A percentile compares a stretch with the other conserved stretches of the same genome.
These are phyloP conservation scores for Oligia strigilis DNA, from an alignment of 2,888 invertebrate genomes.

Conservation along the genomic window DNA sequence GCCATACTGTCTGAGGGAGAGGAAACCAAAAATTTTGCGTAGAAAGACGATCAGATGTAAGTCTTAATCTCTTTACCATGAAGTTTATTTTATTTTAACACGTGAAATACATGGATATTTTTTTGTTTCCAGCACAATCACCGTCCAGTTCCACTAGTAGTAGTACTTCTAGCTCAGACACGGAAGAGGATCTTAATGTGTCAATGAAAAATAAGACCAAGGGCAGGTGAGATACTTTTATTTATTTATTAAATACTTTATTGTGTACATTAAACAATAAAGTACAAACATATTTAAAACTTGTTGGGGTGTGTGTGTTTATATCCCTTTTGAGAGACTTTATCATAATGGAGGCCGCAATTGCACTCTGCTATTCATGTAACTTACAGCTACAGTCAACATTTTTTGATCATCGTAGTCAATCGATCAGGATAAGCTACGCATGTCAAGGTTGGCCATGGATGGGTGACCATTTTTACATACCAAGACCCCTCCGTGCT, in stretches of 20 bases:
- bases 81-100: conserved; percentile 16
- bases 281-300: too few species aligned
- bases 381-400: too few species aligned
- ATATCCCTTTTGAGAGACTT: too few species aligned
- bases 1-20: conserved; percentile 87
- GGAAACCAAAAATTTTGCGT: conserved; percentile 88
- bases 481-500: too few species aligned
- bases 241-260: neutral
- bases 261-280: too few species aligned
- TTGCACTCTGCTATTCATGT: too few species aligned
- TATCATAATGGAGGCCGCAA: too few species aligned
- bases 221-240: conserved; percentile 75
- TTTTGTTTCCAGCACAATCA: conserved; percentile 82
- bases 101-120: neutral
- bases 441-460: too few species aligned
- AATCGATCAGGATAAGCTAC: too few species aligned
- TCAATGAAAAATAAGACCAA: conserved; percentile 89
- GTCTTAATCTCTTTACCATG: conserved; percentile 48
- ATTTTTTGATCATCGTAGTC: too few species aligned
- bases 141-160: conserved; percentile 83
- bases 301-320: too few species aligned
- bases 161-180: conserved; percentile 84
- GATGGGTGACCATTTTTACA: too few species aligned
- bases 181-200: conserved; percentile 89
- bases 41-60: conserved; percentile 89